phyloP scores from a whole-genome alignment of 2,797 vertebrate genomes.

The Aythya fuligula region DNA sequence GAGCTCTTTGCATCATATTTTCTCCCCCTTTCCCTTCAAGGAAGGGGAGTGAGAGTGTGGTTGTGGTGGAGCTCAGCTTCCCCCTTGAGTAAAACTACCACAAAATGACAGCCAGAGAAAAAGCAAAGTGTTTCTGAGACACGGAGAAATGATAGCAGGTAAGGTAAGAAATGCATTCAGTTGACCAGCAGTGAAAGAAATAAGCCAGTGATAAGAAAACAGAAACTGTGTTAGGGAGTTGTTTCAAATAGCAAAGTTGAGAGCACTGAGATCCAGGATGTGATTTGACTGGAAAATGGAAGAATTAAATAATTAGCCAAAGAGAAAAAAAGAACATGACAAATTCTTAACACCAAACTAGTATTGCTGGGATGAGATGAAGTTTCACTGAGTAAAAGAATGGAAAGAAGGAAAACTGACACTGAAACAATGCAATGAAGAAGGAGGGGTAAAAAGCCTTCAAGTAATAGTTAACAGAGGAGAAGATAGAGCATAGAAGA shows the following conservation, averaged over 20 bases:
- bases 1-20: no score
- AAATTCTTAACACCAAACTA: neutral
- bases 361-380: neutral
- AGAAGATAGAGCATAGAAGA: neutral
- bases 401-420: neutral
- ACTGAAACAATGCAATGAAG: neutral
- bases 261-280: neutral
- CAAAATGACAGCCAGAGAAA: neutral
- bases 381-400: neutral
- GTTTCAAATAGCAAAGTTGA: neutral
- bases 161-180: neutral
- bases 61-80: no score
- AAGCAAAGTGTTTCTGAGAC: neutral
- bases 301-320: neutral
- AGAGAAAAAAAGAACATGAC: neutral
- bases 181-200: neutral
- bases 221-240: neutral
- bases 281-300: neutral
- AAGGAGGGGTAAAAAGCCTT: neutral
- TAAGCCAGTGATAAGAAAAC: neutral
- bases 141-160: neutral
- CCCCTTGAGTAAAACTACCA: no score
- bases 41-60: no score
- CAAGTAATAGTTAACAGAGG: neutral
- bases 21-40: no score